Evolutionary conservation across 2,888 invertebrate genomes (phyloP).

Genomic region (Drosophila mulleri): DNA sequence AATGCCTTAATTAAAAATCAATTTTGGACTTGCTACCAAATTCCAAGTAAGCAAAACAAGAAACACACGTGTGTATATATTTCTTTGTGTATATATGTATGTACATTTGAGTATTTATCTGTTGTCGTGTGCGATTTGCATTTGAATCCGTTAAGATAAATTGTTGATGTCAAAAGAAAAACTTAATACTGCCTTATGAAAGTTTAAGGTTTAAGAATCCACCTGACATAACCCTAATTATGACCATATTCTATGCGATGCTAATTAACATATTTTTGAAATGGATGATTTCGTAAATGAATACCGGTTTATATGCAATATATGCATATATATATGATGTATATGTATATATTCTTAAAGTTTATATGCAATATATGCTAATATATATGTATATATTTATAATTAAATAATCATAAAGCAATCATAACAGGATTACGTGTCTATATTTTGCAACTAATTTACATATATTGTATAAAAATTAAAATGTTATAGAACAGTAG

Average conservation of each 20-base stretch:
- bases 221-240: conserved; percentile 21
- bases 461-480: background rate
- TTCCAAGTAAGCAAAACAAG: conserved; percentile 46
- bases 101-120: background rate
- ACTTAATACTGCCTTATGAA: conserved; percentile 7
- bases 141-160: conserved; percentile 27
- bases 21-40: conserved; percentile 76
- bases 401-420: background rate
- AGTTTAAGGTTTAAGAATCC: background rate
- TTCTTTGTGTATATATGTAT: background rate
- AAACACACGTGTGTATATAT: conserved; percentile 24
- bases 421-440: no score
- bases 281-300: background rate
- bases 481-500: background rate
- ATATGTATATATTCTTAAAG: background rate
- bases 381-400: background rate
- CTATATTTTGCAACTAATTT: background rate
- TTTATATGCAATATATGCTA: conserved; percentile 3
- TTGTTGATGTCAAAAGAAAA: conserved; percentile 18
- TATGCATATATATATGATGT: no score
- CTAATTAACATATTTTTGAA: conserved; percentile 18
- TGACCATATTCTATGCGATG: conserved; percentile 9
- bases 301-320: conserved; percentile 8
- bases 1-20: conserved; percentile 80
- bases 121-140: conserved; percentile 21